Evolutionary conservation across 2,797 vertebrate species (phyloP), one percentile per base, ranked within the genome.

Genomic region (Gastrophryne carolinensis): DNA sequence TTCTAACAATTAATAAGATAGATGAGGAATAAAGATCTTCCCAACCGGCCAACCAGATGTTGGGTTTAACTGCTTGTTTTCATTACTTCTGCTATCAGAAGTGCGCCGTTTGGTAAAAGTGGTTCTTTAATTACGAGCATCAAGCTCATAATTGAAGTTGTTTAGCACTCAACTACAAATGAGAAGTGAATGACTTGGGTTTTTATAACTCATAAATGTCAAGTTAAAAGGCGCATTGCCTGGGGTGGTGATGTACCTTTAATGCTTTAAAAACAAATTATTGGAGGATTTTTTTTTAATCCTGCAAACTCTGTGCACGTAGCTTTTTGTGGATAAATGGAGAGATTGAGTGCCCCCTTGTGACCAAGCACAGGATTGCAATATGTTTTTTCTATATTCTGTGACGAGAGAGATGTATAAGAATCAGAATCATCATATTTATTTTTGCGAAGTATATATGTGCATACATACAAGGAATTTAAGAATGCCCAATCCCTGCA

Each of bases 321-420:
- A 70, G 82, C 85, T 87, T 87, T 84, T 82, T 81, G 80, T 60
- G 79, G 80, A 74, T 57, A 85, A 79, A 76, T 23, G 79, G 86
- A 85, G 83, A 88, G 85, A 83, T 86, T 78, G 82, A 84, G 82
- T 83, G 32, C 86, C 88, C 86, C 85, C 88, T 81, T 83, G 88
- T 89, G 88, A 87, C 41, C 6, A 47, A 19, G 9, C 17, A 21
- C 8, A 9, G 17, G 10, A 19, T 47, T 10, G 10, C 44, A 21
- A 0, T n/a, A 8, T 44, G 1, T n/a, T 44, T 21, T n/a, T n/a
- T n/a, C n/a, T n/a, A n/a, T n/a, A n/a, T n/a, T n/a, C n/a, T n/a
- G n/a, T n/a, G n/a, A n/a, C n/a, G n/a, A n/a, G n/a, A n/a, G n/a
- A n/a, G n/a, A n/a, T n/a, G n/a, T n/a, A n/a, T n/a, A n/a, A n/a